These are phyloP conservation scores for Chloropsis hardwickii DNA, from an alignment of 2,113 vertebrate species.

Conservation along the genomic window DNA sequence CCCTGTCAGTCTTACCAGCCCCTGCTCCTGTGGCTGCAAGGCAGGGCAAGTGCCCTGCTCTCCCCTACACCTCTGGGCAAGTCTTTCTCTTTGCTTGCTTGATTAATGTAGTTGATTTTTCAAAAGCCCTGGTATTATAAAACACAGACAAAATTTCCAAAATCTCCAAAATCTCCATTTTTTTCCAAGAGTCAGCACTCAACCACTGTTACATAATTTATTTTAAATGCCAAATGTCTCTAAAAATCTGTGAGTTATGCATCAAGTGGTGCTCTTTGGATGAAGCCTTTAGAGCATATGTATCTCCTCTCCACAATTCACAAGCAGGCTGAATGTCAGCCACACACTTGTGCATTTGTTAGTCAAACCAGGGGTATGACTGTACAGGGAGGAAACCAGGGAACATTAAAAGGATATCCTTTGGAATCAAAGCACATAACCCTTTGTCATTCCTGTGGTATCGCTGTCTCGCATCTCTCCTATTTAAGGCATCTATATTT, in stretches of 20 bases:
- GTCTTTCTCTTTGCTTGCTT: neutral
- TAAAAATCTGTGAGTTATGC: neutral
- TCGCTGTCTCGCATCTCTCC: neutral
- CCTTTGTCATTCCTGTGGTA: neutral
- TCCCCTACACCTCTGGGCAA: neutral
- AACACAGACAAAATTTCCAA: neutral
- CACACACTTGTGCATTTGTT: neutral
- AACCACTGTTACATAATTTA: neutral
- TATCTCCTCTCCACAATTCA: neutral
- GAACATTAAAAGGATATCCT: neutral
- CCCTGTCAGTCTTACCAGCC: neutral
- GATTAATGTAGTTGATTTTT: neutral
- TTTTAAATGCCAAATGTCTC: neutral
- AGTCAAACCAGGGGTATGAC: neutral
- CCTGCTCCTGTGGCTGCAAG: neutral
- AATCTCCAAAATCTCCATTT: rapidly evolving
- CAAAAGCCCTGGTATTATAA: neutral
- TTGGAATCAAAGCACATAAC: neutral
- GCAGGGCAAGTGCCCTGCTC: neutral
- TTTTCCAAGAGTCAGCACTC: neutral
- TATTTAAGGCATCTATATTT: slow-evolving; percentile 11
- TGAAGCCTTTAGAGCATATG: neutral
- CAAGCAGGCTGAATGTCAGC: neutral
- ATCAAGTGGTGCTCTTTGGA: neutral
- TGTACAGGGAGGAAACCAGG: neutral